Percentiles rank a stretch among this genome's conserved stretches.
phyloP scores from a whole-genome alignment of 1,140 invertebrate genomes.

The Drosophila leontia region DNA sequence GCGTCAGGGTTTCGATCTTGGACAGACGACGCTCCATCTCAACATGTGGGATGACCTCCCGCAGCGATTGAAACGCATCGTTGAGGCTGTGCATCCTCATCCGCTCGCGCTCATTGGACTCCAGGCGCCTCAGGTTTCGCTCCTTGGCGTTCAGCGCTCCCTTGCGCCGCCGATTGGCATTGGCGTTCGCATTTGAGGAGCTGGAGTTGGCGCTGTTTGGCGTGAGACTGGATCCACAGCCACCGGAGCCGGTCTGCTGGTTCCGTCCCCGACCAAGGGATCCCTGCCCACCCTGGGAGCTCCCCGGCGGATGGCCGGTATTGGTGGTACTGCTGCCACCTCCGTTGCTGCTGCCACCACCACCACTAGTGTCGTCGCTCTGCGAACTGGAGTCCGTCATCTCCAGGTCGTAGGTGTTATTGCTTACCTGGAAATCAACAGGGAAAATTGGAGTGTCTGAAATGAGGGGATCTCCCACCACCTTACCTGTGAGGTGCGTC shows the following conservation, averaged over 20 bases:
- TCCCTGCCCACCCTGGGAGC: slow-evolving; percentile 39
- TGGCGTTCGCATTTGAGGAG: slow-evolving; percentile 59
- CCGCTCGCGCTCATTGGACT: slow-evolving; percentile 94
- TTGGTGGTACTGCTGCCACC: slow-evolving; percentile 74
- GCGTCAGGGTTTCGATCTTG: slow-evolving; percentile 94
- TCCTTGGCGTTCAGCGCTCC: slow-evolving; percentile 91
- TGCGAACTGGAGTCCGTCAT: slow-evolving; percentile 85
- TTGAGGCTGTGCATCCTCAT: slow-evolving; percentile 96
- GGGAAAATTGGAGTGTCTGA: not conserved
- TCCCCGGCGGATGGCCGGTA: slow-evolving; percentile 39
- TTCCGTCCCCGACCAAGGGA: slow-evolving; percentile 64
- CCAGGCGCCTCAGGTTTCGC: slow-evolving; percentile 91
- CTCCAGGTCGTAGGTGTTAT: slow-evolving; percentile 84
- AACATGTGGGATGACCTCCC: slow-evolving; percentile 95
- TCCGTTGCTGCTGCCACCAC: slow-evolving; percentile 82
- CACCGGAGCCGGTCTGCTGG: slow-evolving; percentile 35
- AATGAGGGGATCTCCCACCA: not conserved
- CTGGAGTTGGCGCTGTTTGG: slow-evolving; percentile 35
- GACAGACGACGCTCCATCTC: slow-evolving; percentile 93
- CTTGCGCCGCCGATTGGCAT: slow-evolving; percentile 87
- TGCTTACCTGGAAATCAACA: slow-evolving; percentile 69
- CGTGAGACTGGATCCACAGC: slow-evolving; percentile 24
- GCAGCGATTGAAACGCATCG: slow-evolving; percentile 93
- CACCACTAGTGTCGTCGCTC: slow-evolving; percentile 84
- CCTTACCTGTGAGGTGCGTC: slow-evolving; percentile 79